Evolutionary conservation across 2,797 vertebrate species (phyloP).

Genomic region (Oreochromis mossambicus): DNA sequence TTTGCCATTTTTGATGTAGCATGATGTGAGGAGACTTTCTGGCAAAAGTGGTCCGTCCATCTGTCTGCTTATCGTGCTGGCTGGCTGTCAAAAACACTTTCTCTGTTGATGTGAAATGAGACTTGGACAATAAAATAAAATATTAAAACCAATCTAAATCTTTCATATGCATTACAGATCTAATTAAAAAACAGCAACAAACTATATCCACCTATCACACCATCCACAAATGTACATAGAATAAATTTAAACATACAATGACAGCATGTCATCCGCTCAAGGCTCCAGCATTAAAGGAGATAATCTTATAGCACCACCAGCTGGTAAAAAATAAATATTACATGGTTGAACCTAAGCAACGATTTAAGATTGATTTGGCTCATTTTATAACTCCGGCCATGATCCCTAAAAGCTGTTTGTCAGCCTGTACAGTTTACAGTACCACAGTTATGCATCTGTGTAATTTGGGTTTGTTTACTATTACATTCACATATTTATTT

Average conservation of each 20-base stretch:
- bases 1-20: conserved; percentile 18
- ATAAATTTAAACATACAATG: not conserved
- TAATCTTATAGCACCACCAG: conserved; percentile 61
- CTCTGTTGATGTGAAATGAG: not conserved
- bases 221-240: not conserved
- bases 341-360: not conserved
- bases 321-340: conserved; percentile 51
- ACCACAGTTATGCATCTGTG: not conserved
- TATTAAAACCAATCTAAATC: not conserved
- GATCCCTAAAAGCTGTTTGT: not conserved
- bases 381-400: not conserved
- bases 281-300: not conserved
- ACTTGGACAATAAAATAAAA: not conserved
- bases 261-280: not conserved
- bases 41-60: conserved; percentile 35
- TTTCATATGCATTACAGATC: not conserved
- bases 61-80: conserved; percentile 38
- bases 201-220: not conserved
- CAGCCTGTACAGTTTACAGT: not conserved
- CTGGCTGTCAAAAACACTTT: conserved; percentile 31
- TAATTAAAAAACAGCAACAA: not conserved
- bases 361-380: not conserved
- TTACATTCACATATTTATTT: not conserved
- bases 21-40: conserved; percentile 27
- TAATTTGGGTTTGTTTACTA: not conserved